Evolutionary conservation across 2,797 vertebrate genomes (phyloP), one percentile per base, ranked within the genome.

Genomic region (Enteromius argenteus): DNA sequence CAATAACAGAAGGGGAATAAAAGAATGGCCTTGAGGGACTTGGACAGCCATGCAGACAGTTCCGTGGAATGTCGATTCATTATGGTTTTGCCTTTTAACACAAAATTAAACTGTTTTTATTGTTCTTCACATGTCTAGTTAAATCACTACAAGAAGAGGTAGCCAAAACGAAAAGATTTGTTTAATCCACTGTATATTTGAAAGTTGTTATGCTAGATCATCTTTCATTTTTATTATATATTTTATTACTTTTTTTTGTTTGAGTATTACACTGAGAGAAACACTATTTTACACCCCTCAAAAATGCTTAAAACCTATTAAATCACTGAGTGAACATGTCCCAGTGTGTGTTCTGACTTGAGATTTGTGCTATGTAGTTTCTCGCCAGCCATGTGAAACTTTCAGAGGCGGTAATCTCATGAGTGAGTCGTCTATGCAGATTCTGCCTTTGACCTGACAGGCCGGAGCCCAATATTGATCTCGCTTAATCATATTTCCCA

Each of bases 71-170:
- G 95, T 94, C 92, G 91, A 95, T 95, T 95, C 94, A 95, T 95
- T 95, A 95, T 94, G 90, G 95, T 97, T 84, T 98, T 98, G 97
- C 97, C 97, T 99, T 95, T 98, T 98, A 98, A 98, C 97, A 96
- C 96, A 96, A 68, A 96, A 96, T 94, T 96, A 95, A 97, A 96
- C 95, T 96, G 94, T 97, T 97, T 97, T 89, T 94, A 95, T 96
- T 96, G 94, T 97, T 92, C 95, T 97, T 97, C 96, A 97, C 95
- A 92, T 96, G 96, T 97, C 95, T 97, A 97, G 96, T 95, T 93
- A 95, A 95, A 96, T 94, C 95, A 96, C 89, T 95, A 94, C 97
- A 96, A 97, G 94, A 96, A 95, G 93, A 91, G 94, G 93, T 97
- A 97, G 97, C 96, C 95, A 97, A 95, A 95, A 95, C 90, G 35